Base-by-base conservation (phyloP, 2,113 vertebrate species). In the Corvus cornix region DNA sequence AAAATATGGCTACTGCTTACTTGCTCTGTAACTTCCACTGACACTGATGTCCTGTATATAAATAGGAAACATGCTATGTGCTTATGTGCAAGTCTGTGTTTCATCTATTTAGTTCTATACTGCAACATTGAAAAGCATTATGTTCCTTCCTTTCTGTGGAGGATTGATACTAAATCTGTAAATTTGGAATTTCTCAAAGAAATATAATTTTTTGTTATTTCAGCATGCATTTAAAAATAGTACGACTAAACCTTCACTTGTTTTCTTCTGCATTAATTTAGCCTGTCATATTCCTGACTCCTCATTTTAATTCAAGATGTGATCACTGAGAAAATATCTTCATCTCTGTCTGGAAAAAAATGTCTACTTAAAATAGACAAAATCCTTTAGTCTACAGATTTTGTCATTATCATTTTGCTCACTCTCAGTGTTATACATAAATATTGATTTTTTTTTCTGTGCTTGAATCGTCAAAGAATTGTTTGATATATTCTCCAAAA, bases 241-340 rank as follows among this genome's bases (percentile, higher is more conserved):
- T 80, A 35, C 26, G 73, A n/a, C 28, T 87, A 85, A 88, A 64
- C 7, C 41, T 87, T 74, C 21, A 27, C 33, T 84, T 79, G 8
- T 70, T 87, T 97, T 21, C 41, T 87, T 81, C 59, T 85, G 55
- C 41, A 84, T 94, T 89, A 84, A 91, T 89, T 84, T 72, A 62
- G 6, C 24, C 11, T 89, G 78, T 83, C 82, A 91, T 93, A 35
- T 67, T 80, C 52, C 70, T 93, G 91, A 62, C 16, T 63, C 35
- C 58, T 95, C 67, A 92, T 77, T 95, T 59, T 81, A 90, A 97
- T 96, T 95, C 94, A 95, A 77, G 28, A 91, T 90, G 31, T 90
- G 63, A 68, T 91, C 56, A 75, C 56, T 31, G 75, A 88, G 46
- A 91, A 95, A 93, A 94, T 55, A 46, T 66, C 52, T 95, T 93